Evolutionary conservation across 2,797 vertebrate genomes (phyloP).

Genomic region (Crypturellus tataupa): DNA sequence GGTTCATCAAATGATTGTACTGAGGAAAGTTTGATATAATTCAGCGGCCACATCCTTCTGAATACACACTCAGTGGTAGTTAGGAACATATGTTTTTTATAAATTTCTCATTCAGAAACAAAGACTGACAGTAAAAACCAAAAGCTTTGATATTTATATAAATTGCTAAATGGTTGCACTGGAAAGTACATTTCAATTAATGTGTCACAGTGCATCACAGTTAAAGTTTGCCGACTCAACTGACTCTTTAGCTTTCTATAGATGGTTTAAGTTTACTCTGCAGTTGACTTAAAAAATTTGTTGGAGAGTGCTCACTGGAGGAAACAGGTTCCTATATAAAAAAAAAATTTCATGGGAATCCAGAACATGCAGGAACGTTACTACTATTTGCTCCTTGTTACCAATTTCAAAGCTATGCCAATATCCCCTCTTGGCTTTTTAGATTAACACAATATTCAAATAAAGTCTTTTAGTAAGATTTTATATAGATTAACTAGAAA

Average conservation of each 20-base stretch:
- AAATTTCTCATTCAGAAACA: constrained; percentile 85
- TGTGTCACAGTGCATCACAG: constrained; percentile 83
- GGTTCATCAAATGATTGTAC: constrained; percentile 65
- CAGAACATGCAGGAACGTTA: constrained; percentile 11
- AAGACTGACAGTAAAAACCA: constrained; percentile 81
- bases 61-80: constrained; percentile 84
- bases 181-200: constrained; percentile 92
- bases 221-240: constrained; percentile 59
- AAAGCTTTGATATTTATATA: constrained; percentile 88
- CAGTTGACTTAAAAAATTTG: background rate
- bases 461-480: constrained; percentile 46
- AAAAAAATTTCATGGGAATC: constrained; percentile 28
- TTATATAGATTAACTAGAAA: constrained; percentile 69
- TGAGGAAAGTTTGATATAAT: constrained; percentile 75
- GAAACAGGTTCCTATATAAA: background rate
- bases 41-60: constrained; percentile 77
- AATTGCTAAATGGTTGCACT: constrained; percentile 84
- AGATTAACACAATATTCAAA: constrained; percentile 38
- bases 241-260: constrained; percentile 36
- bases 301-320: background rate
- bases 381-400: constrained; percentile 3
- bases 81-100: constrained; percentile 91
- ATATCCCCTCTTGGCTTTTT: constrained; percentile 50
- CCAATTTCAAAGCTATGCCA: constrained; percentile 7
- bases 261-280: constrained; percentile 52